Percentiles rank a stretch among this genome's conserved stretches.
Conservation (phyloP, 2,797 vertebrate genomes). For the Lepidocolaptes lacrymiger region DNA sequence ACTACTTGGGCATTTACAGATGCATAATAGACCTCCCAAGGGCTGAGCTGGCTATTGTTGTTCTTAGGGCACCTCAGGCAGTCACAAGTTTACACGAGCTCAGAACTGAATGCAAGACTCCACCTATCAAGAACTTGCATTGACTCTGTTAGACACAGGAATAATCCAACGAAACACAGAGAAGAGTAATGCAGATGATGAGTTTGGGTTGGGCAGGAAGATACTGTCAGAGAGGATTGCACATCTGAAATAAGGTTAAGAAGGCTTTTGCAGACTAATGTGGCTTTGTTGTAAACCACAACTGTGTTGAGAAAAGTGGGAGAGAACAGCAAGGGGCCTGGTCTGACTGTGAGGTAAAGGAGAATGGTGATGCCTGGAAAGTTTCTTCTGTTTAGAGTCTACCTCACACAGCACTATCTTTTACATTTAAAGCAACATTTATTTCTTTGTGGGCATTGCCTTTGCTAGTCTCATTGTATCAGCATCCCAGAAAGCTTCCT, state of each 20-base stretch:
- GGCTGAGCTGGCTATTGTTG: background rate
- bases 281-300: background rate
- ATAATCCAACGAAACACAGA: background rate
- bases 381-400: background rate
- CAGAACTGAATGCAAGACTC: background rate
- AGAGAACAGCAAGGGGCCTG: background rate
- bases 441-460: background rate
- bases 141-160: background rate
- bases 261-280: background rate
- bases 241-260: background rate
- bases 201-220: background rate
- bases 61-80: background rate
- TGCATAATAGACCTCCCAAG: background rate
- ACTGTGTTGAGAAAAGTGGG: background rate
- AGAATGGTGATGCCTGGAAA: background rate
- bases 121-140: background rate
- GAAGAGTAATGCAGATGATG: background rate
- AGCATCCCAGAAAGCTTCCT: background rate
- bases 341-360: too few species aligned
- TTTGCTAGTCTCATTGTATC: background rate
- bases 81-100: background rate
- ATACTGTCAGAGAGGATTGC: background rate
- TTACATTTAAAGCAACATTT: background rate
- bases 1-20: background rate
- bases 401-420: background rate